Evolutionary conservation across 2,797 vertebrate species (phyloP), one percentile per base, ranked within the genome.

Genomic region (Novumbra hubbsi): DNA sequence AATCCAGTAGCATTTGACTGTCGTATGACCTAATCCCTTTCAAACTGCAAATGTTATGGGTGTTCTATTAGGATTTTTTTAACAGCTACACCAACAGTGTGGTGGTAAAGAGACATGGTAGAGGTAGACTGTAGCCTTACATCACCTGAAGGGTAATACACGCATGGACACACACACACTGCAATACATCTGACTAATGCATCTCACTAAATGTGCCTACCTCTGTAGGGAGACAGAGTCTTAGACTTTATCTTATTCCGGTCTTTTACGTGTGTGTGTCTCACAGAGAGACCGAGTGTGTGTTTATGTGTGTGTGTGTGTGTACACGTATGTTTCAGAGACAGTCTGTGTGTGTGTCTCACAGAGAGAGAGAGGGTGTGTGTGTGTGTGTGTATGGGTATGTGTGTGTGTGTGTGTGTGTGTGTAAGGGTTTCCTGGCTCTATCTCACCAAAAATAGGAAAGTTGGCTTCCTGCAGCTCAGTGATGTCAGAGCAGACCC

Each of bases 401-500:
- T 21, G 38, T 68, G 67, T 14, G n/a, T 68, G 41, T 16, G 8
- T 27, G 60, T 30, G 62, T 64, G 27, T 64, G 41, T 70, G 49
- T 52, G 48, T 27, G 60, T 73, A 70, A 57, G 63, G 71, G 84
- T 88, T 88, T 89, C 83, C 87, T 87, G 88, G 87, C 85, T 72
- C 60, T 0, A 16, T 80, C 78, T 88, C 83, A 86, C 85, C 78
- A 87, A 86, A 87, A 90, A 89, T 89, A 89, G 90, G 88, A 90
- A 90, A 89, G 87, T 88, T 91, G 90, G 86, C 85, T 74, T 83
- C 77, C 78, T 67, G 30, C 73, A 68, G 83, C 79, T 73, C 74
- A 82, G 83, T 90, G 85, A 91, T 87, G 85, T 89, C 87, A 91
- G 81, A 71, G 64, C 82, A 83, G 85, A 76, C 71, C 79, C 72